Evolutionary conservation across 2,797 vertebrate genomes (phyloP), one percentile per base, ranked within the genome.

Genomic region (Cryptoblepharus egeriae): DNA sequence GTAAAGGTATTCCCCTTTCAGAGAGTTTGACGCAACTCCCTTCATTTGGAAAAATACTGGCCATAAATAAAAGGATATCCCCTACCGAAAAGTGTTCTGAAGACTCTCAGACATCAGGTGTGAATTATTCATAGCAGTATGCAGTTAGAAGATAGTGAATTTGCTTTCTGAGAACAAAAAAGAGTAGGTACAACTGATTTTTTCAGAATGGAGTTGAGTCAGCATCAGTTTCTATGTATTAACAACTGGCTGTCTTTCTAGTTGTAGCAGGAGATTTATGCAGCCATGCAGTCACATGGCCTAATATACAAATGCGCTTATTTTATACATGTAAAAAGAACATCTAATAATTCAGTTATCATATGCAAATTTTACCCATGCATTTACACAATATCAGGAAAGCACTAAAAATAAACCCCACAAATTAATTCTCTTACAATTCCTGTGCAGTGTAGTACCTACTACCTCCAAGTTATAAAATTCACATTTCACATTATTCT

Each of bases 121-220:
- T 73, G 69, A 79, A 76, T 82, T 85, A 90, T 77, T 91, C 88
- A 82, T 60, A 71, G 81, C 78, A 83, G 28, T 42, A 72, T 76
- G 30, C n/a, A 83, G 77, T 85, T 88, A 87, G 85, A 71, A 89
- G 84, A 86, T 76, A 89, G 79, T 69, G 73, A 60, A 83, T 81
- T 49, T 89, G 86, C 74, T 88, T 74, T 73, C 84, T 15, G 0
- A 81, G 88, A 86, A 87, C 57, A 87, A 87, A 75, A 82, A 70
- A 37, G 37, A 84, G 58, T 85, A 85, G 85, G 88, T 86, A 88
- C 82, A 82, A 77, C 81, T 90, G 76, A 82, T 87, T 91, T 89
- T 52, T 89, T 88, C 69, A 83, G 80, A 87, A 79, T 84, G 70
- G 79, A 87, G 80, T 84, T 88, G 89, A 81, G 75, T 87, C 58